phyloP scores from a whole-genome alignment of 2,113 vertebrate species.

The Tragulus kanchil region DNA sequence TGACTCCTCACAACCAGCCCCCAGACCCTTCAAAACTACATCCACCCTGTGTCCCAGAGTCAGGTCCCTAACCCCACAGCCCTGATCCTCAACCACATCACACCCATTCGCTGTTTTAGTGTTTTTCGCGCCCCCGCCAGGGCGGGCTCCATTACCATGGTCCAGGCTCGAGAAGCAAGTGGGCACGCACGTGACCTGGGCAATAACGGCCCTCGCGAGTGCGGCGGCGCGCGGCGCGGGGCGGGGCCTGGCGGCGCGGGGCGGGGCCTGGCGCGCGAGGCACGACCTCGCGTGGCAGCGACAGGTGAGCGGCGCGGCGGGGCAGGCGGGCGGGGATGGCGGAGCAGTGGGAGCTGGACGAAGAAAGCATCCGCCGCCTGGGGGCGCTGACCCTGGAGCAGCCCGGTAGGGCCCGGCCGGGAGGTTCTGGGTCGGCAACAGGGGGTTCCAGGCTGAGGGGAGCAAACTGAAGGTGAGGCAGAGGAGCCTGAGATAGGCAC shows the following conservation, averaged over 20 bases:
- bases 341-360: conserved; percentile 82
- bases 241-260: neutral
- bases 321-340: conserved; percentile 65
- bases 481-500: neutral
- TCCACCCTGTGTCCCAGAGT: neutral
- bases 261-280: neutral
- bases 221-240: neutral
- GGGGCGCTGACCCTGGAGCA: conserved; percentile 79
- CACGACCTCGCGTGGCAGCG: neutral
- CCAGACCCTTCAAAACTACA: neutral
- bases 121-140: neutral
- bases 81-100: neutral
- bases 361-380: conserved; percentile 77
- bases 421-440: neutral
- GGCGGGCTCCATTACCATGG: conserved; percentile 77
- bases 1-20: neutral
- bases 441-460: neutral
- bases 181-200: neutral
- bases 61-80: neutral
- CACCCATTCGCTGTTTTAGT: neutral
- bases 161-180: neutral
- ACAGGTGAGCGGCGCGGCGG: conserved; percentile 52
- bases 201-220: conserved; percentile 23
- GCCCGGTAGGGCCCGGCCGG: conserved; percentile 65
- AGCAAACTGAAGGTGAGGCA: neutral